Conservation (phyloP, 2,888 invertebrate genomes). For the Caenorhabditis doughertyi region DNA sequence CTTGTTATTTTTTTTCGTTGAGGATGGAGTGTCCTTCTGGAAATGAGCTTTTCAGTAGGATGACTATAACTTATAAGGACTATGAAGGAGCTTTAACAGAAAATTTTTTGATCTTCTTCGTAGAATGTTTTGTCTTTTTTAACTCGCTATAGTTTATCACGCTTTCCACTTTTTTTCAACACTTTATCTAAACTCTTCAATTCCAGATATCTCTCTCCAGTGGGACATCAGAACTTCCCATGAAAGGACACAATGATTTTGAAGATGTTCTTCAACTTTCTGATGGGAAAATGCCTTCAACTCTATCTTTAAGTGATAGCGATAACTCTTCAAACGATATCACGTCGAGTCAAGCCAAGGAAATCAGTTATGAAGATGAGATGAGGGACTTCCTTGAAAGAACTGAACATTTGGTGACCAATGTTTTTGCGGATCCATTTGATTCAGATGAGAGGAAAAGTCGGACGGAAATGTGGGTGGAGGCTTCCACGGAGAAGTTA, state of each 20-base stretch:
- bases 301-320: conserved; percentile 32
- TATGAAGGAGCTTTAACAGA: too few species aligned
- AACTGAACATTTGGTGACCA: conserved; percentile 18
- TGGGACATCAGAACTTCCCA: conserved; percentile 16
- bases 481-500: conserved; percentile 51
- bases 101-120: too few species aligned
- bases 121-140: too few species aligned
- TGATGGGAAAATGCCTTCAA: conserved; percentile 31
- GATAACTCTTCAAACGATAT: conserved; percentile 56
- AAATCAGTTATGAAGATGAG: conserved; percentile 61
- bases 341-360: conserved; percentile 53
- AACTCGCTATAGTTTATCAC: too few species aligned
- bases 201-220: conserved; percentile 37
- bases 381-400: conserved; percentile 52
- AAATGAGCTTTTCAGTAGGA: too few species aligned
- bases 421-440: conserved; percentile 69
- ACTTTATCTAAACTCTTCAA: background rate
- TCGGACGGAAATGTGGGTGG: conserved; percentile 70
- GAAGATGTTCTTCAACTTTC: conserved; percentile 27
- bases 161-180: too few species aligned
- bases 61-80: too few species aligned
- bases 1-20: too few species aligned
- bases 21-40: too few species aligned
- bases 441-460: conserved; percentile 65
- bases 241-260: conserved; percentile 1